Evolutionary conservation across 2,797 vertebrate species (phyloP), one percentile per base, ranked within the genome.

Genomic region (Micromesistius poutassou): DNA sequence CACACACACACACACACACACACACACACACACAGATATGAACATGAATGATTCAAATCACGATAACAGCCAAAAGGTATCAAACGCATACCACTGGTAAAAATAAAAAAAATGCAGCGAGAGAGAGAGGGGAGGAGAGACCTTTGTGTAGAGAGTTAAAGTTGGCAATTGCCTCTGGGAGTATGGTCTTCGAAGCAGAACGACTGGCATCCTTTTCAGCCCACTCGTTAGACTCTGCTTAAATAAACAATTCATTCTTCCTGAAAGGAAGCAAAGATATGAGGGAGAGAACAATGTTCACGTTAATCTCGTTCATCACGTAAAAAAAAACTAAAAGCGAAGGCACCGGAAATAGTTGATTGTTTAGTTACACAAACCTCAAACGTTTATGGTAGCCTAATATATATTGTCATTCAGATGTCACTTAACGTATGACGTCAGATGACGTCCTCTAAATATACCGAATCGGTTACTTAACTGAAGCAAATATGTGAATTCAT

Each of bases 71-170:
- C 42, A 46, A 14, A 46, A 46, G 13, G 12, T 16, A 46, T 66
- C n/a, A 16, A 66, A 16, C 25, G 36, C 28, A 3, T 66, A 46
- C 1, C n/a, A n/a, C 50, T 50, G 46, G 12, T 50, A 19, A 19
- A 2, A 19, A 50, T 12, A 50, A 50, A 1, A 50, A 10, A 50
- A 10, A 50, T 2, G 12, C 2, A 50, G 46, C 2, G 2, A 42
- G 40, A 42, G 3, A 42, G 19, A 55, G 16, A 55, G 19, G 22
- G 19, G 22, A 19, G 5, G 19, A 55, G 19, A 55, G 22, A 62
- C 55, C 55, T 62, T 62, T 62, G 55, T 62, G 55, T n/a, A 62
- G 55, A 62, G 55, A 62, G 55, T 62, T 25, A 62, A 25, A 62
- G 55, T 62, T 62, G 55, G 55, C 16, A 62, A 62, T 62, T 22